Base-by-base conservation (phyloP, 2,888 invertebrate genomes). In the Agrotis ipsilon region DNA sequence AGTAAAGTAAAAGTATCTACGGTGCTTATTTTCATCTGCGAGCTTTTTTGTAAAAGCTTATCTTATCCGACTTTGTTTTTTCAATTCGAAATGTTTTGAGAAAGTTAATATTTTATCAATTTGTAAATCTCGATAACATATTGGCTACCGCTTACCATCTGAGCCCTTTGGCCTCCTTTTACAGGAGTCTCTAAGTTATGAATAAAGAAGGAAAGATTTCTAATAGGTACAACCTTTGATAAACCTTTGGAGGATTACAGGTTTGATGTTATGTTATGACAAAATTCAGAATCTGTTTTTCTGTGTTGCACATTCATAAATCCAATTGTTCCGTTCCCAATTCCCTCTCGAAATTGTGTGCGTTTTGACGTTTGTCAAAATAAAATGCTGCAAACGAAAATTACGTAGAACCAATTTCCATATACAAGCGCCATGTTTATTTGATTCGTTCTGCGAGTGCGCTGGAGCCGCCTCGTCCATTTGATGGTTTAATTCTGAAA, bases 341-440 rank as follows among this genome's bases (percentile, higher is more conserved):
- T 69, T 64, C 27, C 2, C 63, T 27, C 43, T 45, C 52, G 14
- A 59, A 61, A 68, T 61, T 61, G 46, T 14, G 32, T 67, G 55
- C 45, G 45, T 65, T 71, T 24, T 65, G 76, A 70, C 67, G 52
- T 43, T 78, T 51, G 46, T 54, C 39, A 65, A 71, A 79, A 80
- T 70, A 68, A 76, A 81, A 60, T 19, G 18, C 32, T 55, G 49
- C 49, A 57, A 72, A 57, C 62, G 27, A 55, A 59, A 57, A 72
- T 81, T 39, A 61, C 65, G 52, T 57, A 57, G 52, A 63, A 66
- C 62, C 78, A 68, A 77, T 81, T 68, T 72, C 49, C 72, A 45
- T 67, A 66, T 39, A 59, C 65, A 51, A 58, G 52, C 21, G 6
- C 54, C 43, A 77, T 65, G 68, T 77, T 77, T 72, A 79, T 79